Conservation (phyloP, 2,113 vertebrate species). For the Psephotus haematonotus region DNA sequence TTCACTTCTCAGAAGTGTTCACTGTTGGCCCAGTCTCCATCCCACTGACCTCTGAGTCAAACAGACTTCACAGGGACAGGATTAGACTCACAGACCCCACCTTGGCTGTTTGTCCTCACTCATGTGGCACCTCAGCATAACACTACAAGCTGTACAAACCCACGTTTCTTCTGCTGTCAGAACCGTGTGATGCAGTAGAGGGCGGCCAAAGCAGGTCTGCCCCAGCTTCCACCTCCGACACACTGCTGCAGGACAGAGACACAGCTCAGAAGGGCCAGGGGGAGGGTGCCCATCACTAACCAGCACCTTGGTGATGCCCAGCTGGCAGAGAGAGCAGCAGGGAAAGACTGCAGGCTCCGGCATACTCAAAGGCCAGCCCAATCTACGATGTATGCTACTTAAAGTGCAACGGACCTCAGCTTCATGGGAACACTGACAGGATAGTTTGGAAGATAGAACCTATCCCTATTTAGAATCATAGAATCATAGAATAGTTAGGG, state of each 20-base stretch:
- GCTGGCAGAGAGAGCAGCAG: background rate
- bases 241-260: background rate
- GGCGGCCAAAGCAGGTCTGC: background rate
- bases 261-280: background rate
- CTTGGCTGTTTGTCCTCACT: background rate
- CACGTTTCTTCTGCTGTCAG: background rate
- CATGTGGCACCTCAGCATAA: background rate
- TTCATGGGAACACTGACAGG: background rate
- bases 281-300: background rate
- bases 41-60: background rate
- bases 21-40: background rate
- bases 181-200: fast-evolving
- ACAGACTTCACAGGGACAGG: background rate
- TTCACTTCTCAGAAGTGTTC: background rate
- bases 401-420: background rate
- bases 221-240: background rate
- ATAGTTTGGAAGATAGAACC: background rate
- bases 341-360: background rate
- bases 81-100: background rate
- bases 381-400: fast-evolving
- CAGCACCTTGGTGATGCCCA: fast-evolving
- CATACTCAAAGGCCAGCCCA: background rate
- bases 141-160: background rate
- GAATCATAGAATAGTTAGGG: too few species aligned
- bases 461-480: background rate